Evolutionary conservation across 2,797 vertebrate genomes (phyloP), one percentile per base, ranked within the genome.

Genomic region (Helicolenus hilgendorfi): DNA sequence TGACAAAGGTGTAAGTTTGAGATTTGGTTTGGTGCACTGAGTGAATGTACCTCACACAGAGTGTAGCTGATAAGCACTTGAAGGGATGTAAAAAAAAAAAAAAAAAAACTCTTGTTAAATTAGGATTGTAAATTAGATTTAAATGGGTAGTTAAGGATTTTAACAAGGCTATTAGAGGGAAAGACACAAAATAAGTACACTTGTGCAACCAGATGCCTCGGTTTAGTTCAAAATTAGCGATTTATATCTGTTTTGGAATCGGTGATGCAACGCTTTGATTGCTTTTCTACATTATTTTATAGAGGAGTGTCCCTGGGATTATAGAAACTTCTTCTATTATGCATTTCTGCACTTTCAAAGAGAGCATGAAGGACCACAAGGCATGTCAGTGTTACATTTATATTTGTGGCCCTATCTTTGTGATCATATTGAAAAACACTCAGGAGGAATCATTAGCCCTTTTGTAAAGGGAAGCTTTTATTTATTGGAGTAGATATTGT

Each of bases 111-210:
- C 45, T 67, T 71, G 79, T 88, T 69, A 83, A 86, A 74, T 79
- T 86, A 55, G 49, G 27, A 36, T 71, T 68, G 70, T 77, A 59
- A 77, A 45, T 81, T 64, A 33, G 78, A 67, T 88, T 89, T 91
- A 89, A 88, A 31, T 79, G 27, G 55, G n/a, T 85, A 74, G 81
- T 88, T 89, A 74, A 38, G 59, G 33, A 4, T 81, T 89, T 91
- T 85, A 90, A 92, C 67, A 81, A 87, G 81, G 38, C 59, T 41
- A 24, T 53, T 15, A 76, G 68, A 64, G 55, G 11, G 13, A 74
- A 75, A 41, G 20, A 11, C 53, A 11, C 11, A 49, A 55, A 73
- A 58, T 68, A 31, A 86, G 7, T 53, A 36, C 20, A 36, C 71
- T n/a, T 70, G 26, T 85, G 22, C 5, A 60, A 27, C 22, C 14